Percentiles rank a stretch among this genome's conserved stretches.
phyloP scores from a whole-genome alignment of 1,140 invertebrate genomes.

The Macrosteles quadrilineatus region DNA sequence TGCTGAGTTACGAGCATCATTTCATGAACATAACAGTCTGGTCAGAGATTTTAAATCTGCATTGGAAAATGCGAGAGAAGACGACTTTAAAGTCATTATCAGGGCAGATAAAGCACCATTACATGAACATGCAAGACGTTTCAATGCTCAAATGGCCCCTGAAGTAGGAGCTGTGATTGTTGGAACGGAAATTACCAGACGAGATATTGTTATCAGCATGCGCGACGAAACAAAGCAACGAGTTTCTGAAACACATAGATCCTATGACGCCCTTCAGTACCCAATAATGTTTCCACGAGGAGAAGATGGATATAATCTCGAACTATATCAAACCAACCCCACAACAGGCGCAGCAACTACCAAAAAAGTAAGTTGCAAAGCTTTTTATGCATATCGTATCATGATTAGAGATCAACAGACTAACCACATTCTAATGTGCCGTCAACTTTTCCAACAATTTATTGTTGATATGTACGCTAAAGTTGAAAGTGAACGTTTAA shows the following conservation, averaged over 20 bases:
- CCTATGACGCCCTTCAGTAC: slow-evolving; percentile 49
- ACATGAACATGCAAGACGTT: slow-evolving; percentile 41
- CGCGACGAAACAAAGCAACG: slow-evolving; percentile 33
- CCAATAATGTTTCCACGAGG: slow-evolving; percentile 47
- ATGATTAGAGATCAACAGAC: slow-evolving; percentile 26
- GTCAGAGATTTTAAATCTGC: slow-evolving; percentile 43
- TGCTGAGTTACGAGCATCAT: slow-evolving; percentile 39
- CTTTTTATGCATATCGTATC: slow-evolving; percentile 43
- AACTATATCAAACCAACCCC: slow-evolving; percentile 18
- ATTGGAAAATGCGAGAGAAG: slow-evolving; percentile 38
- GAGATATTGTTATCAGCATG: slow-evolving; percentile 43
- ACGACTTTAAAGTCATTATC: slow-evolving; percentile 39
- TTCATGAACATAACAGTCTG: slow-evolving; percentile 42
- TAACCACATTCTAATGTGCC: slow-evolving; percentile 40
- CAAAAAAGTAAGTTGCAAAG: slow-evolving; percentile 44
- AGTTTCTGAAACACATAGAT: slow-evolving; percentile 43
- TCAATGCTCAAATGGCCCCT: slow-evolving; percentile 42
- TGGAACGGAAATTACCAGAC: slow-evolving; percentile 40
- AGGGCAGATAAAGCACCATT: slow-evolving; percentile 43
- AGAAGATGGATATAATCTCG: slow-evolving; percentile 38
- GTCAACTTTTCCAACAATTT: slow-evolving; percentile 48
- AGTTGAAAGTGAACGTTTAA: slow-evolving; percentile 53
- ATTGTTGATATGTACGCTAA: slow-evolving; percentile 52
- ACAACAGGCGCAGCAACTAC: slow-evolving; percentile 17
- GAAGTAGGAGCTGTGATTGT: slow-evolving; percentile 44